These are phyloP conservation scores for Busseola fusca DNA, from an alignment of 2,888 invertebrate genomes.

Conservation along the genomic window DNA sequence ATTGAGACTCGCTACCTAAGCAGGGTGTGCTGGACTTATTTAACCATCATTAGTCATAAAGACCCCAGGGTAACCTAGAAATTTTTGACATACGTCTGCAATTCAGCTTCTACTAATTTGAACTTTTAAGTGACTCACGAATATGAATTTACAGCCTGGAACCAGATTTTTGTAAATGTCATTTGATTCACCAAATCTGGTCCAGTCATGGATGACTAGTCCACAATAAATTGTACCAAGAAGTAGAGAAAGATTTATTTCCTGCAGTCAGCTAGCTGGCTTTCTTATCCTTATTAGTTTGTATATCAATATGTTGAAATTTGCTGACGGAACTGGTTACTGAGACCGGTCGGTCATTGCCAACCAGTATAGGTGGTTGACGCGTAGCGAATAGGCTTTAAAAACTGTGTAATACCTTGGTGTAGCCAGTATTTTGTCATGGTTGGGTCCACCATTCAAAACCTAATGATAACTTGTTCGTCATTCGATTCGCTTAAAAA, in stretches of 20 bases:
- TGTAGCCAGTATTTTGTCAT: not conserved
- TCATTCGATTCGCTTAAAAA: slow-evolving; percentile 1
- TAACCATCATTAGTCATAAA: not conserved
- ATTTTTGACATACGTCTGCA: not conserved
- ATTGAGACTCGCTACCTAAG: too few relatives aligned
- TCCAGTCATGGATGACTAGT: slow-evolving; percentile 16
- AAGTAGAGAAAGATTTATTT: slow-evolving; percentile 9
- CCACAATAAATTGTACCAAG: slow-evolving; percentile 6
- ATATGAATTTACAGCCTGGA: not conserved
- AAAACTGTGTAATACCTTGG: slow-evolving; percentile 2
- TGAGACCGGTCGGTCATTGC: slow-evolving; percentile 39
- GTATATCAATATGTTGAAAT: slow-evolving; percentile 20
- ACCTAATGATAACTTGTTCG: not conserved
- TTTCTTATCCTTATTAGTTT: slow-evolving; percentile 37
- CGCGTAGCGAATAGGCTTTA: slow-evolving; percentile 9
- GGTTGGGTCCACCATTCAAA: not conserved
- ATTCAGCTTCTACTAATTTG: too few relatives aligned
- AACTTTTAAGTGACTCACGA: slow-evolving; percentile 6
- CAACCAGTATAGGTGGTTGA: slow-evolving; percentile 20
- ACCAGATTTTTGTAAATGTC: slow-evolving; percentile 6
- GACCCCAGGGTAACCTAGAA: too few relatives aligned
- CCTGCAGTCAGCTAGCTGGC: slow-evolving; percentile 1
- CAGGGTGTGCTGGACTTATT: not conserved
- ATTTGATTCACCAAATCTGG: slow-evolving; percentile 10
- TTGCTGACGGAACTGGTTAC: slow-evolving; percentile 30